Base-by-base conservation (phyloP, 2,888 invertebrate species). In the Pterostichus madidus region DNA sequence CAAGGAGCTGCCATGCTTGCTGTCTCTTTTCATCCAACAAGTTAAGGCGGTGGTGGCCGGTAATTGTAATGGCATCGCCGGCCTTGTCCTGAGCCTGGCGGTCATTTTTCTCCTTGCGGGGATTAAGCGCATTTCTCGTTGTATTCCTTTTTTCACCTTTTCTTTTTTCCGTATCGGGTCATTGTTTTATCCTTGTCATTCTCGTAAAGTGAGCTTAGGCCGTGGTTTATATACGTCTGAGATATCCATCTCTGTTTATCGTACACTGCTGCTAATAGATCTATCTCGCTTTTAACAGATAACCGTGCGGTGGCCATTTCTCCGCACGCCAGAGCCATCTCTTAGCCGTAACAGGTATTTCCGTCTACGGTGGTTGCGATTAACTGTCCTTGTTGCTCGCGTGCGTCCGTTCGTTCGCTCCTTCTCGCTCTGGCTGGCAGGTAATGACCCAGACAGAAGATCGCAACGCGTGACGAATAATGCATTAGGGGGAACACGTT, bases 391-490 rank as follows among this genome's bases (percentile, higher is more conserved):
- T 82, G 61, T 82, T 31, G 10, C 56, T 24, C 73, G 11, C 31
- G 53, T 44, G 17, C 32, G 31, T 15, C 32, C 8, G 32, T 83
- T 5, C 68, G 8, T 35, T 64, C 35, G 83, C 52, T 77, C 75
- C 49, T 52, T 32, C 77, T 77, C 31, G 83, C 49, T 77, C 77
- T 64, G 53, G 39, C 68, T 35, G 52, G 52, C 77, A 83, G 83
- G 83, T 83, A 83, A 83, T 83, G 83, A 83, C 83, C 77, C 83
- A 83, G 83, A 83, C 83, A 83, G 77, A 46, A 61, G 77, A 77
- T 83, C 83, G 53, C 68, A 77, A 83, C 77, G 83, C 83, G 83
- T 83, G 53, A 77, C 83, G 83, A 83, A 83, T 83, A 83, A 83
- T 83, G 76, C 83, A 83, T 83, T 83, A 83, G 68, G 81, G 81